A percentile compares a stretch with the other conserved stretches of the same genome.
These are phyloP conservation scores for Thymallus thymallus DNA, from an alignment of 2,113 vertebrate species.

Conservation along the genomic window DNA sequence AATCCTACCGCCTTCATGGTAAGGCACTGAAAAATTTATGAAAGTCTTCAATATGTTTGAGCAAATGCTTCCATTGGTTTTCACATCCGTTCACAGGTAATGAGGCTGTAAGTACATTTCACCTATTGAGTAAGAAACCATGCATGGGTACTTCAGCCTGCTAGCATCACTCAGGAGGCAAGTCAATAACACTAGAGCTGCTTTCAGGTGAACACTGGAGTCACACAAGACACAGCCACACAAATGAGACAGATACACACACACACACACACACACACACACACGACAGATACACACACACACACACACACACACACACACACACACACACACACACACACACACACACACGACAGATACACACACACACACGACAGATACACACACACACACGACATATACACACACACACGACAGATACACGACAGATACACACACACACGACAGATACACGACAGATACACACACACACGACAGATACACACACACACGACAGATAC, in stretches of 20 bases:
- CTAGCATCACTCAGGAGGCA: conserved; percentile 21
- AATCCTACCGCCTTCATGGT: conserved; percentile 1
- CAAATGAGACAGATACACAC: not conserved
- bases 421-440: conserved; percentile 1
- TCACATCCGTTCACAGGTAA: conserved; percentile 23
- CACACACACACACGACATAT: conserved; percentile 11
- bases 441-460: too few species aligned
- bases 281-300: not conserved
- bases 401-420: conserved; percentile 7
- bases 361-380: not conserved
- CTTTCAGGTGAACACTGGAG: conserved; percentile 24
- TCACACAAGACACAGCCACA: conserved; percentile 7
- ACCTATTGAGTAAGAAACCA: not conserved
- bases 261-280: not conserved
- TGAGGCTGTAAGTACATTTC: conserved; percentile 31
- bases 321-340: conserved; percentile 4
- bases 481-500: conserved; percentile 11
- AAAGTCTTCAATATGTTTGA: conserved; percentile 57
- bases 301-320: conserved; percentile 4
- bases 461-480: not conserved
- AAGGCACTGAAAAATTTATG: conserved; percentile 62
- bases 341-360: conserved; percentile 12
- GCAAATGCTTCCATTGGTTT: conserved; percentile 54
- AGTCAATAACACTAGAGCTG: conserved; percentile 3
- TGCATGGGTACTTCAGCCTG: conserved; percentile 1